Conservation (phyloP, 2,797 vertebrate species). For the Xiphorhynchus erythropygius region DNA sequence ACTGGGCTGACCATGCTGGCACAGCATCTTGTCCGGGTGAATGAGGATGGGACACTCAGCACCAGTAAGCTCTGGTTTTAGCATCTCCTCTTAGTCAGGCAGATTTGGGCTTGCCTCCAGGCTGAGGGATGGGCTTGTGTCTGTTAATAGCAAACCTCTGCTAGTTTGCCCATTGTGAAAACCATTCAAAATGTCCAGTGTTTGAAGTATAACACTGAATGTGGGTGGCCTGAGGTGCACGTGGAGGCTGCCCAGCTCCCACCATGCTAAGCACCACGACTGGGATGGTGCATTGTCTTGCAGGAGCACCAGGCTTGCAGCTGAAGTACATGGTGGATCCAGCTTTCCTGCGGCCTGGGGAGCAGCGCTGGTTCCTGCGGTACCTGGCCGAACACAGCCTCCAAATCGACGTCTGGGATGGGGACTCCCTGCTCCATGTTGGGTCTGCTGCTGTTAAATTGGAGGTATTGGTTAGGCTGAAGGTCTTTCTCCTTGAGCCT, state of each 20-base stretch:
- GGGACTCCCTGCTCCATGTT: constrained; percentile 89
- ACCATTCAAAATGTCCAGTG: background rate
- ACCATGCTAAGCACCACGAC: accelerated
- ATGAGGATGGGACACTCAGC: constrained; percentile 76
- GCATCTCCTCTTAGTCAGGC: background rate
- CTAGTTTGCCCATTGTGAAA: background rate
- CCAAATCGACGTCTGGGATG: constrained; percentile 93
- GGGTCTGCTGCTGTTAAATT: constrained; percentile 88
- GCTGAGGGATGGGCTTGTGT: background rate
- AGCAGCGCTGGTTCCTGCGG: constrained; percentile 85
- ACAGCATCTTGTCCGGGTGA: constrained; percentile 78
- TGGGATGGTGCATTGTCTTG: background rate
- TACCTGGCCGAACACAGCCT: constrained; percentile 89
- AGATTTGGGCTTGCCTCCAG: background rate
- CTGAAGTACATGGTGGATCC: constrained; percentile 86
- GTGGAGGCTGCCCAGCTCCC: background rate
- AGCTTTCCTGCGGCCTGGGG: constrained; percentile 81
- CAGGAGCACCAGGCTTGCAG: constrained; percentile 87
- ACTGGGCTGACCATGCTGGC: constrained; percentile 20
- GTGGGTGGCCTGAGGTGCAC: accelerated
- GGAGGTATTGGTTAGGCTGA: constrained; percentile 77
- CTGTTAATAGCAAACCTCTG: background rate
- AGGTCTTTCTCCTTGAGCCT: background rate
- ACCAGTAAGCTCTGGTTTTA: constrained; percentile 72
- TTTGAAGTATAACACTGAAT: background rate